phyloP scores from a whole-genome alignment of 2,113 vertebrate species.

The Muntiacus reevesi region DNA sequence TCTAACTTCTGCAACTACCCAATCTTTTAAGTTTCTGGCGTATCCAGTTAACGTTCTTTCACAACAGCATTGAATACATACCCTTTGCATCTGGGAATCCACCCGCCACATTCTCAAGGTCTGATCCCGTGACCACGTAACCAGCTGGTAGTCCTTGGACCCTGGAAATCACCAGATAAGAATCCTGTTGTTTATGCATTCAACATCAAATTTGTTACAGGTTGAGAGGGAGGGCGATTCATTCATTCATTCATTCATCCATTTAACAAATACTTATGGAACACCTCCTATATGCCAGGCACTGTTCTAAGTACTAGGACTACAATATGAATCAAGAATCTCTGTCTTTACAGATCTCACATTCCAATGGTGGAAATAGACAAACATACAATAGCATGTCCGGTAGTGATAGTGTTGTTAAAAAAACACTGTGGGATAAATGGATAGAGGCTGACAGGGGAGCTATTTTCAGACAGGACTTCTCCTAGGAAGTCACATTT shows the following conservation, averaged over 20 bases:
- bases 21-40: not conserved
- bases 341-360: not conserved
- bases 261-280: not conserved
- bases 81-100: slow-evolving; percentile 96
- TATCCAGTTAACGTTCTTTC: not conserved
- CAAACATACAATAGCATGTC: not conserved
- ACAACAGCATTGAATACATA: slow-evolving; percentile 58
- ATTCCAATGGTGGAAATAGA: not conserved
- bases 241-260: not conserved
- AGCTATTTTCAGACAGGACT: slow-evolving; percentile 22
- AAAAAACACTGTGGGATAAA: not conserved
- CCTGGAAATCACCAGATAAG: slow-evolving; percentile 79
- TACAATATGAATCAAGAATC: not conserved
- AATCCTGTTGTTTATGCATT: not conserved
- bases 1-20: not conserved
- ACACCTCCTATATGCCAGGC: not conserved
- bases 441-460: not conserved
- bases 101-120: slow-evolving; percentile 97
- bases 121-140: slow-evolving; percentile 98
- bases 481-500: slow-evolving; percentile 21
- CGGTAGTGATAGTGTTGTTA: not conserved
- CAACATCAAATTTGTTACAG: slow-evolving; percentile 6
- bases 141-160: slow-evolving; percentile 94
- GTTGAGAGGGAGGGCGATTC: not conserved
- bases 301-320: not conserved